Evolutionary conservation across 1,140 invertebrate genomes (phyloP).

Genomic region (Sipha flava): DNA sequence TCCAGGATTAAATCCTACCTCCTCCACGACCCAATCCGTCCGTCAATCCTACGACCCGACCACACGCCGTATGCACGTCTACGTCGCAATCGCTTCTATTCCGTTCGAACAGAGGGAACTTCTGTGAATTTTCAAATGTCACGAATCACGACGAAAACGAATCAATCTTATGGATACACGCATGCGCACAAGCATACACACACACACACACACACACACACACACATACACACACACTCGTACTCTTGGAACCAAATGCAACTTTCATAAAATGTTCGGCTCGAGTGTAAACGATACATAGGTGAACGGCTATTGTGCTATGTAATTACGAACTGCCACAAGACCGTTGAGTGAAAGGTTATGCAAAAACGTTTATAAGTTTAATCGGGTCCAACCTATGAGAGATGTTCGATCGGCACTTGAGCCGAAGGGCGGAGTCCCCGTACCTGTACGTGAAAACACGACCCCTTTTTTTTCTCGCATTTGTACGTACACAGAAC

Average conservation of each 20-base stretch:
- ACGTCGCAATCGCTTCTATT: neutral
- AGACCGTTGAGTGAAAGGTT: neutral
- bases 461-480: neutral
- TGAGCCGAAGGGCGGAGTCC: neutral
- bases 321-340: too few relatives aligned
- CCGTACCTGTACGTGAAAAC: neutral
- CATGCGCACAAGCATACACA: neutral
- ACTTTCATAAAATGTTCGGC: too few relatives aligned
- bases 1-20: conserved; percentile 27
- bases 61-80: neutral
- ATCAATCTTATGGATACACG: neutral
- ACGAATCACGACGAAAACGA: neutral
- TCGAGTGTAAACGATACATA: too few relatives aligned
- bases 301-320: too few relatives aligned
- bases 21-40: neutral
- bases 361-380: neutral
- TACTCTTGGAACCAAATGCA: too few relatives aligned
- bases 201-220: too few relatives aligned
- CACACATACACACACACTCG: too few relatives aligned
- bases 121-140: neutral
- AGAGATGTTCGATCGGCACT: neutral
- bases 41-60: too few relatives aligned
- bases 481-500: neutral
- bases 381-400: neutral
- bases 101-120: neutral